Evolutionary conservation across 2,888 invertebrate species (phyloP), one percentile per base, ranked within the genome.

Genomic region (Xestia xanthographa): DNA sequence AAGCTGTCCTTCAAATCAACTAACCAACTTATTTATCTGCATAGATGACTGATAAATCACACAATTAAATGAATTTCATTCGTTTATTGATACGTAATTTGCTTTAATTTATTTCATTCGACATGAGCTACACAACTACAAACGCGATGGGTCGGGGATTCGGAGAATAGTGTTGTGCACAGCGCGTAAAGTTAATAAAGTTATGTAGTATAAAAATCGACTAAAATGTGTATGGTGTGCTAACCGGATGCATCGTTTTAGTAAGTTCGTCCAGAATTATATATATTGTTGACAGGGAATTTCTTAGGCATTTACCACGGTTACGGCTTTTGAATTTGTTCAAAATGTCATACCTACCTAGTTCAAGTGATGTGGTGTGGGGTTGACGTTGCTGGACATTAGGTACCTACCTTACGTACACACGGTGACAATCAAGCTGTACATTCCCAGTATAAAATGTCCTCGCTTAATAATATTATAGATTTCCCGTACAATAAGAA

Each of bases 151-250:
- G 26, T 77, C 86, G 83, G 63, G 65, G 81, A 77, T 81, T 87
- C 56, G 22, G 48, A 29, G 56, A 75, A 68, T 85, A 87, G 87
- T 80, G 87, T 12, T 86, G 87, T 1, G 48, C 45, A 41, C 66
- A 12, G 17, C 14, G 17, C 3, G 8, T 22, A 45, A 20, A 34
- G n/a, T n/a, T n/a, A n/a, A n/a, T n/a, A n/a, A 34, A 34, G 38
- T 53, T 22, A n/a, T 26, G 45, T 43, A 66, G 41, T 62, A 26
- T 45, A 50, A 29, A 29, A 68, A 75, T 84, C 82, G 75, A 74
- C 82, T 82, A 84, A 70, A 29, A 22, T 43, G n/a, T 53, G 12
- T 38, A 34, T 48, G 34, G 48, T 20, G 5, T 26, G 4, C 1
- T 29, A 65, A 8, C 8, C 17, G 38, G n/a, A 41, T 26, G 26